Conservation (phyloP, 2,888 invertebrate genomes). For the Caenorhabditis auriculariae region DNA sequence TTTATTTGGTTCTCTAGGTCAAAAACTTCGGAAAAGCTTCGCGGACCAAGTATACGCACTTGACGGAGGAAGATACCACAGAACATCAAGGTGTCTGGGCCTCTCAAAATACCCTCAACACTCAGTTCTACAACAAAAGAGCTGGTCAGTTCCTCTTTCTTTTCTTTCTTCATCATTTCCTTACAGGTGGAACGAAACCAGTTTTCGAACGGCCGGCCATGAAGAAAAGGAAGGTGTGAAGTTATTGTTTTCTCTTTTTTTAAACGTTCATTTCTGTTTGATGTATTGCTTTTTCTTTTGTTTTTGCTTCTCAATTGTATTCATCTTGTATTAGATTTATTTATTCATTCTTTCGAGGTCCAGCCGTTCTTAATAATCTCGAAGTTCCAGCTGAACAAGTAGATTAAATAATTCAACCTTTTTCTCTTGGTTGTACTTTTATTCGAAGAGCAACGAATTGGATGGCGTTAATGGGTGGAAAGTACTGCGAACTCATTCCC, state of each 20-base stretch:
- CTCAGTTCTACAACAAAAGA: constrained; percentile 82
- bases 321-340: no score
- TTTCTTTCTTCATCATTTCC: not conserved
- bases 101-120: constrained; percentile 82
- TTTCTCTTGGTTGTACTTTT: no score
- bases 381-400: no score
- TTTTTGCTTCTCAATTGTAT: no score
- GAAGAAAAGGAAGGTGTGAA: constrained; percentile 67
- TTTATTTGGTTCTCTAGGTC: constrained; percentile 69
- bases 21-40: constrained; percentile 99
- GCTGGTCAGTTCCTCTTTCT: constrained; percentile 69
- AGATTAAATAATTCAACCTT: no score
- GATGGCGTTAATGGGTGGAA: no score
- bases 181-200: constrained; percentile 80
- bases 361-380: no score
- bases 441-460: no score
- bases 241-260: not conserved
- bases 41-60: constrained; percentile 95
- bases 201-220: constrained; percentile 83
- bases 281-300: no score
- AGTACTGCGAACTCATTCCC: no score
- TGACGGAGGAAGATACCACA: constrained; percentile 98
- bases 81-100: constrained; percentile 86
- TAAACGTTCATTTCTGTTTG: no score
- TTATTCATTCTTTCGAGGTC: no score